These are phyloP conservation scores for Nothoprocta perdicaria DNA, from an alignment of 2,113 vertebrate genomes.

Conservation along the genomic window DNA sequence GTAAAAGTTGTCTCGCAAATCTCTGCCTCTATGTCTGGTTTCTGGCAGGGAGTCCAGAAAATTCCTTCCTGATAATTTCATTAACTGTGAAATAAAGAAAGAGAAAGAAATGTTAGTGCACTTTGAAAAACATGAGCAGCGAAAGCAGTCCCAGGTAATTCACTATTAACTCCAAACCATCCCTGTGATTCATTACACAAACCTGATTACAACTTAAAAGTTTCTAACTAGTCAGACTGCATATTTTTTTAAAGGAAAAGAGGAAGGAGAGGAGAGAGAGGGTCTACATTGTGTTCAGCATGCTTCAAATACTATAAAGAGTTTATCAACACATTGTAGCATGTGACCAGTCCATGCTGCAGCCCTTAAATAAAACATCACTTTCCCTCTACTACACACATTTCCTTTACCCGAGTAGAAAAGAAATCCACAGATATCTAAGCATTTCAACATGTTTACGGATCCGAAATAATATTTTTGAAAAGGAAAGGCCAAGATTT, in stretches of 20 bases:
- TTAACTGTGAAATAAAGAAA: slow-evolving; percentile 87
- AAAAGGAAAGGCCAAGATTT: not conserved
- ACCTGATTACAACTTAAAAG: not conserved
- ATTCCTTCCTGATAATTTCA: slow-evolving; percentile 98
- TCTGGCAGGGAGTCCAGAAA: slow-evolving; percentile 90
- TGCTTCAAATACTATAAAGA: not conserved
- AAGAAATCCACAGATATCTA: not conserved
- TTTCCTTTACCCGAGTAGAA: not conserved
- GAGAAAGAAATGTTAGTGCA: slow-evolving; percentile 30
- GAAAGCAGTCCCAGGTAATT: not conserved
- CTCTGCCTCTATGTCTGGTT: slow-evolving; percentile 88
- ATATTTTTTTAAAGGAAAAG: not conserved
- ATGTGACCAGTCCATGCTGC: not conserved
- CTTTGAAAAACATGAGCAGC: not conserved
- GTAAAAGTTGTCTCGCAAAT: slow-evolving; percentile 72
- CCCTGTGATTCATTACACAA: not conserved
- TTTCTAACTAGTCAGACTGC: not conserved
- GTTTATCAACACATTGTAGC: not conserved
- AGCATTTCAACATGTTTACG: not conserved
- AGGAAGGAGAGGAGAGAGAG: not conserved
- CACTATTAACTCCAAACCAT: not conserved
- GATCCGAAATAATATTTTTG: not conserved
- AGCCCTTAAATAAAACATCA: not conserved
- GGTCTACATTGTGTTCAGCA: not conserved
- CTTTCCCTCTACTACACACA: not conserved